Evolutionary conservation across 1,140 invertebrate genomes (phyloP).

Genomic region (Spodoptera litura): DNA sequence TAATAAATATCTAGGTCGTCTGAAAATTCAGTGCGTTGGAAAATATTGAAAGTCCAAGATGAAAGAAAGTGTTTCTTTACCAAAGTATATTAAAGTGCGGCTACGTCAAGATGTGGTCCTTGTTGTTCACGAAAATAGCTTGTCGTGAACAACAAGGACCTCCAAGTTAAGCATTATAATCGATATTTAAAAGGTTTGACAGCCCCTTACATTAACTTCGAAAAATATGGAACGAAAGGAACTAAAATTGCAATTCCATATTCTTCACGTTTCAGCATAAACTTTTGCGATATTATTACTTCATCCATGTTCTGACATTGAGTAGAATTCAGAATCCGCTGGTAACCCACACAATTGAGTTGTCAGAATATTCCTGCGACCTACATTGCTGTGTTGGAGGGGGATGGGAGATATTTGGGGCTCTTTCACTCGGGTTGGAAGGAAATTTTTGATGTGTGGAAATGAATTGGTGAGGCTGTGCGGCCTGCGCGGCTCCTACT

Average conservation of each 20-base stretch:
- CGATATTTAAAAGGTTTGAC: too few species aligned
- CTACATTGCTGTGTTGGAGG: conserved; percentile 6
- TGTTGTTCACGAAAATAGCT: too few species aligned
- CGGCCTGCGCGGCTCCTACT: conserved; percentile 4
- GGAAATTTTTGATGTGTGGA: conserved; percentile 25
- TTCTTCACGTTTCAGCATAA: neutral
- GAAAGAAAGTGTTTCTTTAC: too few species aligned
- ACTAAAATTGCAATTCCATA: neutral
- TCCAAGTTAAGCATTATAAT: too few species aligned
- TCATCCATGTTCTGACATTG: conserved; percentile 11
- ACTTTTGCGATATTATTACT: conserved; percentile 15
- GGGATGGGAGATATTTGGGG: neutral
- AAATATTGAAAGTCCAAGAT: neutral
- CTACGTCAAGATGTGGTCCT: too few species aligned
- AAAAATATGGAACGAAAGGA: neutral
- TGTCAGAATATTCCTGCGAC: conserved; percentile 31
- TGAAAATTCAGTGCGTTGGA: neutral
- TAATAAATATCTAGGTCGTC: neutral
- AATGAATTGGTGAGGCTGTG: conserved; percentile 23
- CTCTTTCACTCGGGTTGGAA: conserved; percentile 17
- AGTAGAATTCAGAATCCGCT: conserved; percentile 1
- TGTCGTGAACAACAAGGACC: too few species aligned
- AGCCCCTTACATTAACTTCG: too few species aligned
- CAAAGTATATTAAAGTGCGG: too few species aligned
- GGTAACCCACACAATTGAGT: conserved; percentile 22